These are phyloP conservation scores for Alitta virens DNA, from an alignment of 2,888 invertebrate genomes.

Conservation along the genomic window DNA sequence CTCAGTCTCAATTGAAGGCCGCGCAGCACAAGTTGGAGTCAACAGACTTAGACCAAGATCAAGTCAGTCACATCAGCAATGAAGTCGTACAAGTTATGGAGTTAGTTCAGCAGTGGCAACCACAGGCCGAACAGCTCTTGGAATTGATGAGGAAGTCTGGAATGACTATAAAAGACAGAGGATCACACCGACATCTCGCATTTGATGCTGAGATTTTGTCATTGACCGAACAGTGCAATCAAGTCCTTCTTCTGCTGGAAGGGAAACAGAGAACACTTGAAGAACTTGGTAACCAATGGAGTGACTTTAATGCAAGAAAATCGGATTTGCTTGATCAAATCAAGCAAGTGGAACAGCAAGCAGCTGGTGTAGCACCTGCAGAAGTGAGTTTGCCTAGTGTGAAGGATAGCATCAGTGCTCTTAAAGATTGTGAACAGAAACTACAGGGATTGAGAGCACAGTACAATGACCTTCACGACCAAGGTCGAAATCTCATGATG, in stretches of 20 bases:
- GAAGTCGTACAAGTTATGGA: conserved; percentile 70
- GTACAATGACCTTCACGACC: conserved; percentile 73
- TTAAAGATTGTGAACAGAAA: conserved; percentile 43
- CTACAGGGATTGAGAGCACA: conserved; percentile 43
- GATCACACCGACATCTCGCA: conserved; percentile 45
- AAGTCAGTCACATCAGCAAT: conserved; percentile 68
- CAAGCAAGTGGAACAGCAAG: conserved; percentile 1
- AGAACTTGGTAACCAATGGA: conserved; percentile 65
- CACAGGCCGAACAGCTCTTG: conserved; percentile 38
- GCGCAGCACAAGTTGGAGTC: conserved; percentile 78
- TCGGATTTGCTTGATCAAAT: neutral
- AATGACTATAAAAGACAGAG: conserved; percentile 46
- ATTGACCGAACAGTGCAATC: conserved; percentile 22
- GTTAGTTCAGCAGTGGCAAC: conserved; percentile 39
- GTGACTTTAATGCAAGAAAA: conserved; percentile 69
- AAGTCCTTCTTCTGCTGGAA: conserved; percentile 22
- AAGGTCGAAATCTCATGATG: conserved; percentile 63
- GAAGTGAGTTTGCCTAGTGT: conserved; percentile 7
- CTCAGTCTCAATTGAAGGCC: conserved; percentile 75
- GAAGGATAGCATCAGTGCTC: conserved; percentile 1
- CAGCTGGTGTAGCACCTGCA: neutral
- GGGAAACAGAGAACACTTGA: conserved; percentile 53
- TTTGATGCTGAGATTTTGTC: conserved; percentile 46
- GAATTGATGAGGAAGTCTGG: conserved; percentile 46
- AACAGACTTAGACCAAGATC: conserved; percentile 67